Percentiles rank a stretch among this genome's conserved stretches.
Evolutionary conservation across 2,888 invertebrate genomes (phyloP).

Genomic region (Xanthorhoe designata): DNA sequence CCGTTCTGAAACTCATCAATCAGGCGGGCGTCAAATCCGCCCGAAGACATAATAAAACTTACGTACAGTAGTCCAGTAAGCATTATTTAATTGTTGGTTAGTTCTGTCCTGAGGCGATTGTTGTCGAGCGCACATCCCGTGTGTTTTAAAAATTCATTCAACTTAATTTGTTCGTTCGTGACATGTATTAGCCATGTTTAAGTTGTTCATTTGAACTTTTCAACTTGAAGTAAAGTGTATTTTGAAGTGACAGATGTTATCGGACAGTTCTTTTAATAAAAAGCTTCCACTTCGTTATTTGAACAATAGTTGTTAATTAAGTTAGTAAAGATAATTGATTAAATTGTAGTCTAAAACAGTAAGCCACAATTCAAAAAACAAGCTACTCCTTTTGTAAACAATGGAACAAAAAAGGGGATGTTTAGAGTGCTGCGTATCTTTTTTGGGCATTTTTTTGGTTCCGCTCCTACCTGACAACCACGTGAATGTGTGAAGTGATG

Average conservation of each 20-base stretch:
- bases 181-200: conserved; percentile 47
- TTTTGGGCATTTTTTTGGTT: conserved; percentile 77
- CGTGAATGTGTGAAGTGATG: conserved; percentile 72
- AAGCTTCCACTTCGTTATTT: neutral
- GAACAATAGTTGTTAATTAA: conserved; percentile 11
- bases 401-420: conserved; percentile 79
- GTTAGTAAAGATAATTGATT: conserved; percentile 34
- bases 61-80: conserved; percentile 81
- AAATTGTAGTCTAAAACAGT: conserved; percentile 52
- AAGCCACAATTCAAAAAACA: conserved; percentile 67
- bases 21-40: conserved; percentile 77
- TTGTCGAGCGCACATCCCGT: conserved; percentile 55
- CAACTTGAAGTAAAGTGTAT: conserved; percentile 23
- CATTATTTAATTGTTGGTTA: conserved; percentile 82
- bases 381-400: conserved; percentile 79
- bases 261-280: conserved; percentile 27
- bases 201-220: conserved; percentile 37
- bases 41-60: conserved; percentile 76
- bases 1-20: conserved; percentile 67
- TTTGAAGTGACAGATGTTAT: conserved; percentile 38
- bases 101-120: conserved; percentile 67
- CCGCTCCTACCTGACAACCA: conserved; percentile 80
- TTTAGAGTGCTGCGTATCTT: conserved; percentile 77
- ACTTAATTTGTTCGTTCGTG: conserved; percentile 53
- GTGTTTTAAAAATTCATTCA: conserved; percentile 55